phyloP scores from a whole-genome alignment of 2,888 invertebrate species.

The Erynnis tages region DNA sequence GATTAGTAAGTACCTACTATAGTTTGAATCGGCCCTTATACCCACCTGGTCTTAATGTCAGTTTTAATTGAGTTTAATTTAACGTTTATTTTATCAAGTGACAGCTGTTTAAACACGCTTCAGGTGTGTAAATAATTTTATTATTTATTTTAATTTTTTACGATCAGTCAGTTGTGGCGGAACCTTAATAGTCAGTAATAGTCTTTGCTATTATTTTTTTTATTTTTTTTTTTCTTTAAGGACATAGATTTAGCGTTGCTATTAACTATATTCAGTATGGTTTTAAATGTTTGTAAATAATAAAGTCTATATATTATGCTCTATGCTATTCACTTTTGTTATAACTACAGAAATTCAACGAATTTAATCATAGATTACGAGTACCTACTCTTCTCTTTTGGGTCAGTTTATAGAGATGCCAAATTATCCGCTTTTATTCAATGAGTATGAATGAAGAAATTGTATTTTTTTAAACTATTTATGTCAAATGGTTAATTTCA shows the following conservation, averaged over 20 bases:
- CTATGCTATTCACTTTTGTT: conserved; percentile 5
- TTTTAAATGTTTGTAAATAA: conserved; percentile 20
- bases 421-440: no score
- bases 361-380: conserved; percentile 20
- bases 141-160: conserved; percentile 11
- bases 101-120: no score
- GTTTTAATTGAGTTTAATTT: no score
- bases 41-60: no score
- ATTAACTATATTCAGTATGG: not conserved
- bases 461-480: no score
- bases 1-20: no score
- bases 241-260: not conserved
- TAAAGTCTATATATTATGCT: conserved; percentile 8
- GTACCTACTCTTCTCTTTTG: not conserved
- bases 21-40: no score
- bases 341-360: conserved; percentile 9
- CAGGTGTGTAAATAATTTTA: no score
- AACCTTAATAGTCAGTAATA: conserved; percentile 1
- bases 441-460: no score
- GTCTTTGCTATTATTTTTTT: conserved; percentile 3
- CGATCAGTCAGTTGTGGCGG: conserved; percentile 2
- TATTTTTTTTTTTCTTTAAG: not conserved
- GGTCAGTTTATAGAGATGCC: not conserved
- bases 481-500: no score
- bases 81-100: no score